Evolutionary conservation across 92 coral and sea anemone species (phyloP).

Genomic region (Desmophyllum pertusum): DNA sequence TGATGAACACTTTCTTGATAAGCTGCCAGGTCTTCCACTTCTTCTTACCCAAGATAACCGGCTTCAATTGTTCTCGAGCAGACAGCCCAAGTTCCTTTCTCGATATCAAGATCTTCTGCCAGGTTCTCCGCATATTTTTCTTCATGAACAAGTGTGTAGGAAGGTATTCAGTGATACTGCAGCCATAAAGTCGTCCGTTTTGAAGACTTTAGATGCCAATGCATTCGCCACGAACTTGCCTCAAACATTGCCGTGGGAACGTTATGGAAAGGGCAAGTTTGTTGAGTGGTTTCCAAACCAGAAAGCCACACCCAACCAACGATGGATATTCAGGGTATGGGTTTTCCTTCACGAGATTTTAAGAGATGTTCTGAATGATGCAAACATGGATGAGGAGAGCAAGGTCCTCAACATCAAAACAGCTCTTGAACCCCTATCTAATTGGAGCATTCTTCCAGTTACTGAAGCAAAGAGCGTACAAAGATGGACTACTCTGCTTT

Average conservation of each 20-base stretch:
- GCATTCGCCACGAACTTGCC: slow-evolving; percentile 23
- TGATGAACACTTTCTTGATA: slow-evolving; percentile 45
- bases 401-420: slow-evolving; percentile 17
- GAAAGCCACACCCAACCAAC: background rate
- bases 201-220: slow-evolving; percentile 28
- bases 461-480: background rate
- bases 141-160: slow-evolving; percentile 27
- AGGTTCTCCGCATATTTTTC: slow-evolving; percentile 47
- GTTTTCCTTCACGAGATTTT: background rate
- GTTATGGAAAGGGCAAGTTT: background rate
- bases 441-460: slow-evolving; percentile 75
- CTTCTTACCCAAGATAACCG: slow-evolving; percentile 77
- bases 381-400: slow-evolving; percentile 9
- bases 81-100: slow-evolving; percentile 56
- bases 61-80: slow-evolving; percentile 46
- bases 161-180: background rate
- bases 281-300: slow-evolving; percentile 12
- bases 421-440: slow-evolving; percentile 31
- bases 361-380: background rate
- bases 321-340: slow-evolving; percentile 38
- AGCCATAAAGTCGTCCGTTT: background rate
- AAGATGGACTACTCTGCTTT: background rate
- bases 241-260: background rate
- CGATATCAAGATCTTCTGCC: slow-evolving; percentile 58
- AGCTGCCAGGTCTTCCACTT: slow-evolving; percentile 82